Base-by-base conservation (phyloP, 2,888 invertebrate genomes). In the Trichogramma evanescens region DNA sequence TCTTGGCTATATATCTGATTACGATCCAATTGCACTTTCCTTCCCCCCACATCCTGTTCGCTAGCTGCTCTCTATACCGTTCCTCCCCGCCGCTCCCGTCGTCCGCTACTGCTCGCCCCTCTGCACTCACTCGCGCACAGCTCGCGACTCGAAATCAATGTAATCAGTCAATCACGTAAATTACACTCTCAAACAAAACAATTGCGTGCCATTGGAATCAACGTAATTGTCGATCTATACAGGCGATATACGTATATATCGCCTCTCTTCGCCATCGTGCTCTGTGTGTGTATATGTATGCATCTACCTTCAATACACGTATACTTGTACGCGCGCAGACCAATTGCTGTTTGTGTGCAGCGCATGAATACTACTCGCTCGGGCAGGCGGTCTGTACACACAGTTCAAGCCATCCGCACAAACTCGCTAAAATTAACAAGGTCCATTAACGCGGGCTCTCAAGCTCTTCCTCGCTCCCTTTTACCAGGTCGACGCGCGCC, bases 121-220 rank as follows among this genome's bases (percentile, higher is more conserved):
- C 26, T 3, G 26, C 26, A 26, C 26, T 26, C 9, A 10, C 6
- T 45, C 10, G 48, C n/a, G n/a, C 26, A n/a, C 40, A n/a, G 46
- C 46, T 38, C 54, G 48, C 50, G 40, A 26, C 26, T 26, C 26
- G 48, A 55, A 58, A 57, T 62, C 62, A 58, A 58, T 62, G 62
- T 59, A 64, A 64, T 64, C 62, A 60, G 59, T 64, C 64, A 59
- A 59, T 62, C 64, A 53, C 55, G 48, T 59, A 61, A 62, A 64
- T 64, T 58, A 53, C 58, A 54, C 49, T 58, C 26, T 9, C 59
- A 64, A 64, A 62, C 64, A 60, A 64, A 62, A 64, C 59, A 62
- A 59, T 58, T 55, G 41, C 7, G 49, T 39, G 50, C 54, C 50
- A 50, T 55, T 56, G 59, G 55, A 64, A 59, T 59, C 59, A 57